Conservation (phyloP, 64 coral and sea anemone genomes). For the Cladopsammia gracilis region DNA sequence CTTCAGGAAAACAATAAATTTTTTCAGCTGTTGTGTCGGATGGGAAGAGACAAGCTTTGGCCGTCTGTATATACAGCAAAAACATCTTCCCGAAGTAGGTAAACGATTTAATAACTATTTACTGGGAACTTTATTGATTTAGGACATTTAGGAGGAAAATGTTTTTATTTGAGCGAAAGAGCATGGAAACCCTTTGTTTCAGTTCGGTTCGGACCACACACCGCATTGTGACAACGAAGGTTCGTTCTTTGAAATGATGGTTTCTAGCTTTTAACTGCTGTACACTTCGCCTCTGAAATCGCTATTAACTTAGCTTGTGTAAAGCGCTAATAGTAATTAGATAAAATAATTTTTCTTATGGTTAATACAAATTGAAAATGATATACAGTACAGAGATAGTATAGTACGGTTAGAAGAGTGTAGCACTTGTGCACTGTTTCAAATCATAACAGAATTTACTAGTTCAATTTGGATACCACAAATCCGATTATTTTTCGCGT, state of each 20-base stretch:
- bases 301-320: too few relatives aligned
- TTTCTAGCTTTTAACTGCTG: too few relatives aligned
- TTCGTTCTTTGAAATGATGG: too few relatives aligned
- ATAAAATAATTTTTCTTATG: too few relatives aligned
- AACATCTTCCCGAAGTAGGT: background rate
- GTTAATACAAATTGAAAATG: too few relatives aligned
- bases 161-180: background rate
- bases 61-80: background rate
- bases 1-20: background rate
- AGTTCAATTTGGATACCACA: background rate
- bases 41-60: background rate
- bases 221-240: background rate
- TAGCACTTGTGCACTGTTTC: too few relatives aligned
- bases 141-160: background rate
- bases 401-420: too few relatives aligned
- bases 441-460: too few relatives aligned
- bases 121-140: background rate
- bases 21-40: slow-evolving; percentile 1
- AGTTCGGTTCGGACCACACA: slow-evolving; percentile 16
- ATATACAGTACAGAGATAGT: too few relatives aligned
- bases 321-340: too few relatives aligned
- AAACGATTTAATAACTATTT: background rate
- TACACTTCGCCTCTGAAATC: too few relatives aligned
- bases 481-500: background rate
- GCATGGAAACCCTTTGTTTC: background rate